phyloP scores from a whole-genome alignment of 92 coral and sea anemone species.

The Ricordea florida region DNA sequence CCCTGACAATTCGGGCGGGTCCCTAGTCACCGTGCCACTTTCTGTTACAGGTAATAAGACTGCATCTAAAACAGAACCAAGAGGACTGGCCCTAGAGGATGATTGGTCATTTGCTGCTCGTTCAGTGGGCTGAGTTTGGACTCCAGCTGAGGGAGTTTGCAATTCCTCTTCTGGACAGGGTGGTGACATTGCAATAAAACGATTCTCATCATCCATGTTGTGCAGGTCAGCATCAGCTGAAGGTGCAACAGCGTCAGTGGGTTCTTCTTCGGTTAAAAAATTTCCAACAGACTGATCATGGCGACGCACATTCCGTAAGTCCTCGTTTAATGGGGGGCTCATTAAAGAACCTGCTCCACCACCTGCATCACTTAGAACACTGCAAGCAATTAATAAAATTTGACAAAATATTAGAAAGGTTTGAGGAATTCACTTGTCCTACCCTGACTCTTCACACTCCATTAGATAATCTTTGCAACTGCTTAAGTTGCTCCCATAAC shows the following conservation, averaged over 20 bases:
- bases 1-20: background rate
- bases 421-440: background rate
- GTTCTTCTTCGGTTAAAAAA: background rate
- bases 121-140: background rate
- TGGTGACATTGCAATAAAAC: too few relatives aligned
- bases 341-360: conserved; percentile 5
- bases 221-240: too few relatives aligned
- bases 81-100: conserved; percentile 42
- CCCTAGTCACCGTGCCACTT: background rate
- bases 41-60: background rate
- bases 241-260: background rate
- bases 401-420: background rate
- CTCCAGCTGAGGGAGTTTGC: too few relatives aligned
- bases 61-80: conserved; percentile 26
- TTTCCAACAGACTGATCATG: background rate
- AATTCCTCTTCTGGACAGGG: too few relatives aligned
- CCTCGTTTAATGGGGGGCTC: conserved; percentile 18
- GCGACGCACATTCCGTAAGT: background rate
- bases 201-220: too few relatives aligned
- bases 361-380: conserved; percentile 9
- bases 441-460: too few relatives aligned
- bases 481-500: too few relatives aligned
- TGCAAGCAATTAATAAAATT: too few relatives aligned
- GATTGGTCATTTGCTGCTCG: conserved; percentile 1
- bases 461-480: too few relatives aligned